phyloP scores from a whole-genome alignment of 2,888 invertebrate genomes.

The Dioctria rufipes region DNA sequence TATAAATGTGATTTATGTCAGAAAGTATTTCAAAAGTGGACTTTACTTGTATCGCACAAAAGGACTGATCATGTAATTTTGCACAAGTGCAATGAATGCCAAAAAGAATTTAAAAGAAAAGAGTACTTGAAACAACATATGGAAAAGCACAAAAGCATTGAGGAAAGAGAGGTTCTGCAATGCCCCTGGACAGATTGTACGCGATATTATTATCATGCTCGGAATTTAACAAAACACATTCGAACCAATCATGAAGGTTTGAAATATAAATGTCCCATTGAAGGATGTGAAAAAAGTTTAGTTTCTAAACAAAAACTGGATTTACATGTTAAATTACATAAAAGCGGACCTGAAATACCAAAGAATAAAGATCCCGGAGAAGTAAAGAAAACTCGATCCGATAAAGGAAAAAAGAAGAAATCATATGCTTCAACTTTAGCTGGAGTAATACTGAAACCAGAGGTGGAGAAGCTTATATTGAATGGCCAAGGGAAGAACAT shows the following conservation, averaged over 20 bases:
- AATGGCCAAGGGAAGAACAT: constrained; percentile 61
- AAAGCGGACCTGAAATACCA: constrained; percentile 21
- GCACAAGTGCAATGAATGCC: constrained; percentile 64
- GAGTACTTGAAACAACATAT: constrained; percentile 60
- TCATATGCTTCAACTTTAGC: constrained; percentile 65
- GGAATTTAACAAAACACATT: constrained; percentile 75
- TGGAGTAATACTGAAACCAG: constrained; percentile 63
- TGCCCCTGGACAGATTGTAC: constrained; percentile 69
- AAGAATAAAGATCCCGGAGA: constrained; percentile 3
- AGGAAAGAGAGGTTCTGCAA: constrained; percentile 61
- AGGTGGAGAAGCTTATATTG: constrained; percentile 64
- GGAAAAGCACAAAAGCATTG: constrained; percentile 63
- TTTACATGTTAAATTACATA: constrained; percentile 48
- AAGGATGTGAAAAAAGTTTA: constrained; percentile 61
- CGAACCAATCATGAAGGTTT: constrained; percentile 72
- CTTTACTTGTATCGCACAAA: constrained; percentile 72
- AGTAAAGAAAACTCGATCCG: constrained; percentile 64
- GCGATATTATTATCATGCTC: constrained; percentile 73
- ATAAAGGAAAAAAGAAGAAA: constrained; percentile 64
- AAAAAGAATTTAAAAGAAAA: constrained; percentile 62
- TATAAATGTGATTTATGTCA: constrained; percentile 73
- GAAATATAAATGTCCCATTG: constrained; percentile 71
- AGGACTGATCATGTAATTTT: constrained; percentile 60
- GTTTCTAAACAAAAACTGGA: constrained; percentile 21
- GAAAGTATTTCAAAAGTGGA: constrained; percentile 72